Conservation (phyloP, 2,113 vertebrate species). For the Neolamprologus brichardi region DNA sequence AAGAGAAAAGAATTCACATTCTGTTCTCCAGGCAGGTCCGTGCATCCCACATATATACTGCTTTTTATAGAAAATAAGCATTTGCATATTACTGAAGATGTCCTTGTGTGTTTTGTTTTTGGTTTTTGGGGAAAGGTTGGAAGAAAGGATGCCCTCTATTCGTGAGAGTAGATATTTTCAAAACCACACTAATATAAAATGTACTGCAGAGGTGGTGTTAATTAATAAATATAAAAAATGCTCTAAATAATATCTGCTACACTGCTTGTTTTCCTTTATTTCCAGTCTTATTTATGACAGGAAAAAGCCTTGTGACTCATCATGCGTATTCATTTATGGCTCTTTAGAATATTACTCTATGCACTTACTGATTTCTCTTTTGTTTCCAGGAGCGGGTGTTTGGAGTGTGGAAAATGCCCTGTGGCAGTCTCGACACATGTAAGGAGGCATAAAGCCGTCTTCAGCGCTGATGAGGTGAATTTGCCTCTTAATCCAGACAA, state of each 20-base stretch:
- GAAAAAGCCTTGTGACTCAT: background rate
- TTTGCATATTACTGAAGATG: background rate
- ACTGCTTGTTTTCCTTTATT: background rate
- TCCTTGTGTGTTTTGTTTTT: background rate
- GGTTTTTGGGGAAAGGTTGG: background rate
- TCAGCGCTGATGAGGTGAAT: constrained; percentile 24
- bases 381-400: constrained; percentile 6
- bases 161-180: background rate
- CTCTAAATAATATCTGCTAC: background rate
- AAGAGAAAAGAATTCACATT: background rate
- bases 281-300: background rate
- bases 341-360: background rate
- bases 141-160: background rate
- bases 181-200: background rate
- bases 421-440: background rate
- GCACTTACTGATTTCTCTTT: background rate
- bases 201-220: background rate
- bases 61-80: background rate
- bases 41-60: background rate
- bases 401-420: background rate
- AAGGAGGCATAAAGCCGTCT: background rate
- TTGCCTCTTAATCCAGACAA: constrained; percentile 10
- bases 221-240: background rate
- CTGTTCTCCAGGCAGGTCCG: background rate
- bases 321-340: background rate